Base-by-base conservation (phyloP, 2,888 invertebrate genomes). In the Hesperia comma region DNA sequence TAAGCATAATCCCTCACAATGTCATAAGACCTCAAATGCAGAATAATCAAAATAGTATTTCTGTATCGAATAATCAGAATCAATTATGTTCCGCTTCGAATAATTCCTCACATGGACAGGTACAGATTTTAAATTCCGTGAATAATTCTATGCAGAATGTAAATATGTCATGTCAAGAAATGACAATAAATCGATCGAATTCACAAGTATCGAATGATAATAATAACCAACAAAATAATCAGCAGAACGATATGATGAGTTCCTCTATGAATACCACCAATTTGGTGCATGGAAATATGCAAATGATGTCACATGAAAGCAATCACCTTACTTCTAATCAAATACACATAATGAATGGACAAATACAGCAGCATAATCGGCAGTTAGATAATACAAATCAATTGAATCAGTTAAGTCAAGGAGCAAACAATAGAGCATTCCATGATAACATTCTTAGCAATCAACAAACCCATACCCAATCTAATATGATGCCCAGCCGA, bases 261-360 rank as follows among this genome's bases (percentile, higher is more conserved):
- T 71, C 77, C 40, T 75, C 86, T 58, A 80, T 87, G 74, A 86
- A 80, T 72, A 74, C 84, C 2, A 78, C 88, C 10, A 89, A 82
- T 72, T 79, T 90, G 75, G 78, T 87, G 6, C 92, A 91, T 75
- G 84, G 86, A 17, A 89, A 86, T 68, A 87, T 92, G 82, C 87
- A 86, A 76, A 86, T 91, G 72, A 86, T 92, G 74, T 82, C 87
- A 5, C 90, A 91, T 71, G 89, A 90, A 26, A 86, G 81, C 70
- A 83, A 79, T 68, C 90, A 87, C 68, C 75, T 82, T 57, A 75
- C 86, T 12, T 77, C 86, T 55, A 92, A 92, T 72, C 92, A 92
- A 74, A 93, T 93, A 67, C 92, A 92, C 70, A 92, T 93, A 63
- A 86, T 90, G 88, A 92, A 89, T 77, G 92, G 92, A 32, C 92